These are phyloP conservation scores for Psophia crepitans DNA, from an alignment of 2,113 vertebrate genomes.

Conservation along the genomic window DNA sequence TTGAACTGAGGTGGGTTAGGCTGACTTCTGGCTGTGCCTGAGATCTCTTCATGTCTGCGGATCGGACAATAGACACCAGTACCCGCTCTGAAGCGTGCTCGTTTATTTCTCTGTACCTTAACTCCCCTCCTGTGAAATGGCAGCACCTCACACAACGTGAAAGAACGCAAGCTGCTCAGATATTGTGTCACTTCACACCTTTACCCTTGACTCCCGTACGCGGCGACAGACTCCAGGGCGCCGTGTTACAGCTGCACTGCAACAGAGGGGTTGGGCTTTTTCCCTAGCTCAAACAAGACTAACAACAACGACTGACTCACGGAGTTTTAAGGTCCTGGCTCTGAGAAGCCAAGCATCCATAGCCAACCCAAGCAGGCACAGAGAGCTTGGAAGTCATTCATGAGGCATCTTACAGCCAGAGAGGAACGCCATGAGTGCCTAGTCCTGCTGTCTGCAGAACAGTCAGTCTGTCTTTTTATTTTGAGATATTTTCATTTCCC, in stretches of 20 bases:
- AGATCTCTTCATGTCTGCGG: background rate
- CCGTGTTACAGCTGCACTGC: background rate
- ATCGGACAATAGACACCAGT: fast-evolving
- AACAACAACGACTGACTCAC: background rate
- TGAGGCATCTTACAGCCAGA: background rate
- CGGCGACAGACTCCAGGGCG: background rate
- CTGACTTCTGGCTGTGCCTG: background rate
- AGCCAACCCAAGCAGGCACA: background rate
- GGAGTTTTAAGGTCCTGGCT: background rate
- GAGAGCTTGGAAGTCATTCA: background rate
- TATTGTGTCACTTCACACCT: background rate
- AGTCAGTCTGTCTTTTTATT: background rate
- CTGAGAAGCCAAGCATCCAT: background rate
- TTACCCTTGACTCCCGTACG: background rate
- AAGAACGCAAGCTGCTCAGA: background rate
- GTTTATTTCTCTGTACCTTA: background rate
- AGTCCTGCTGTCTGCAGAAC: background rate
- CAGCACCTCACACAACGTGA: background rate
- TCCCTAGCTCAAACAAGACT: background rate
- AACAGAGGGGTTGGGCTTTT: background rate
- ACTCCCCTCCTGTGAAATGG: background rate
- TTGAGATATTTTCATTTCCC: background rate
- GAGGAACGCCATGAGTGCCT: background rate
- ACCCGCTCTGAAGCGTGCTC: background rate
- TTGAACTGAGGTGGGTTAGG: background rate